Evolutionary conservation across 2,888 invertebrate species (phyloP).

Genomic region (Steinernema scapterisci): DNA sequence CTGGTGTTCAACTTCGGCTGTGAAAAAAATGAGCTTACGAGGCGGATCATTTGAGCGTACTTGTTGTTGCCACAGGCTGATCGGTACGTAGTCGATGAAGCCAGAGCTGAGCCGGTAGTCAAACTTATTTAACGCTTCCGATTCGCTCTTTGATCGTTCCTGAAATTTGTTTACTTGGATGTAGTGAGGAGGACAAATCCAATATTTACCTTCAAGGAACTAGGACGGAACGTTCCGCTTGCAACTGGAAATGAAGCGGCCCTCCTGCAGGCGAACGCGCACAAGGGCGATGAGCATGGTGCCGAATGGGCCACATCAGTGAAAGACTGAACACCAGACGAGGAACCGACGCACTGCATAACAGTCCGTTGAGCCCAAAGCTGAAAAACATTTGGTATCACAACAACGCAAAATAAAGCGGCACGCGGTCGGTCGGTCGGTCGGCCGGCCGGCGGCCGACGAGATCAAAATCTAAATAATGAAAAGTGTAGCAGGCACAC

Average conservation of each 20-base stretch:
- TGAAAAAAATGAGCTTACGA: background rate
- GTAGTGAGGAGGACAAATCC: too few relatives aligned
- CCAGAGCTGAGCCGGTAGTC: background rate
- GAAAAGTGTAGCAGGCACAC: too few relatives aligned
- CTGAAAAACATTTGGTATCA: too few relatives aligned
- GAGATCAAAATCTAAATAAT: too few relatives aligned
- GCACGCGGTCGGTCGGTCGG: too few relatives aligned
- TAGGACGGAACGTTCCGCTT: background rate
- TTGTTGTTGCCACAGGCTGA: background rate
- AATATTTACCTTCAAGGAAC: background rate
- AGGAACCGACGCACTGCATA: constrained; percentile 22
- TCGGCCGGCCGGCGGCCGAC: too few relatives aligned
- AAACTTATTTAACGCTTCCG: constrained; percentile 59
- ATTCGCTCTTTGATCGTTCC: constrained; percentile 64
- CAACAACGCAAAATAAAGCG: too few relatives aligned
- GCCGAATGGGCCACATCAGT: constrained; percentile 48
- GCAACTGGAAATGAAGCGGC: constrained; percentile 63
- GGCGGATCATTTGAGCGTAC: background rate
- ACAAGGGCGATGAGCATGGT: constrained; percentile 50
- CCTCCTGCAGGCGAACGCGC: constrained; percentile 55
- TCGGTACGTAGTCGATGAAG: background rate
- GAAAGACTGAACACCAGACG: constrained; percentile 10
- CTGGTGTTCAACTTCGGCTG: too few relatives aligned
- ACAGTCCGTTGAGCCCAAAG: constrained; percentile 3
- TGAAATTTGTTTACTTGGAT: too few relatives aligned